Percentiles rank a stretch among this genome's conserved stretches.
Evolutionary conservation across 2,113 vertebrate species (phyloP).

Genomic region (Candoia aspera): DNA sequence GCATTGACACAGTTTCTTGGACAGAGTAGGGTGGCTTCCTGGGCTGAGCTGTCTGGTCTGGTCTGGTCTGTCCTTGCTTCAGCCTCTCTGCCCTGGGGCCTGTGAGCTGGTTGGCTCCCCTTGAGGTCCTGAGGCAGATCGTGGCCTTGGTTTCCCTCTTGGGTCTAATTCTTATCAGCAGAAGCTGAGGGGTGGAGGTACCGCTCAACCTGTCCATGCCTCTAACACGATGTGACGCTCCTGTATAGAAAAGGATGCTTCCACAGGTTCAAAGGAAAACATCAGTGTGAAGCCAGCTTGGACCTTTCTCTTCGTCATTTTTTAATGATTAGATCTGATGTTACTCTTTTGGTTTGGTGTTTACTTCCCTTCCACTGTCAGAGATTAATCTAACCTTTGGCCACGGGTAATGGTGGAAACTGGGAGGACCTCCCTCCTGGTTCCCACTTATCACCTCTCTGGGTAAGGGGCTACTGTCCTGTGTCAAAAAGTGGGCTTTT

Average conservation of each 20-base stretch:
- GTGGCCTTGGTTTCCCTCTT: no score
- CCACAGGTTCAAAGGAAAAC: neutral
- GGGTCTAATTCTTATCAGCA: neutral
- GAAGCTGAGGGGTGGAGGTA: neutral
- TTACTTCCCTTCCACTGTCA: neutral
- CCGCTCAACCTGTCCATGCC: neutral
- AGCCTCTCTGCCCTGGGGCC: neutral
- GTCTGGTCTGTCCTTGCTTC: neutral
- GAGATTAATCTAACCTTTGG: neutral
- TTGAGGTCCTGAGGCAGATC: neutral
- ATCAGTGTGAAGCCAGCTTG: neutral
- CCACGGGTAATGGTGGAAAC: neutral
- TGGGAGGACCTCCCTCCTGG: neutral
- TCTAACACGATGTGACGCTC: neutral
- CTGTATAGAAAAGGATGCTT: neutral
- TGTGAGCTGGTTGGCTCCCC: accelerated
- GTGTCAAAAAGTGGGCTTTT: constrained; percentile 1
- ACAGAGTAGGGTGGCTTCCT: neutral
- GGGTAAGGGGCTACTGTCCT: neutral
- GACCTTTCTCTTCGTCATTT: no score
- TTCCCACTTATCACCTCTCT: no score
- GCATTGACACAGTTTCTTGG: neutral
- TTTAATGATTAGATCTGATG: neutral
- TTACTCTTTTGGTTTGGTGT: neutral
- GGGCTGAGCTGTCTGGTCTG: neutral